phyloP scores from a whole-genome alignment of 2,888 invertebrate species.

The Amorpha juglandis region DNA sequence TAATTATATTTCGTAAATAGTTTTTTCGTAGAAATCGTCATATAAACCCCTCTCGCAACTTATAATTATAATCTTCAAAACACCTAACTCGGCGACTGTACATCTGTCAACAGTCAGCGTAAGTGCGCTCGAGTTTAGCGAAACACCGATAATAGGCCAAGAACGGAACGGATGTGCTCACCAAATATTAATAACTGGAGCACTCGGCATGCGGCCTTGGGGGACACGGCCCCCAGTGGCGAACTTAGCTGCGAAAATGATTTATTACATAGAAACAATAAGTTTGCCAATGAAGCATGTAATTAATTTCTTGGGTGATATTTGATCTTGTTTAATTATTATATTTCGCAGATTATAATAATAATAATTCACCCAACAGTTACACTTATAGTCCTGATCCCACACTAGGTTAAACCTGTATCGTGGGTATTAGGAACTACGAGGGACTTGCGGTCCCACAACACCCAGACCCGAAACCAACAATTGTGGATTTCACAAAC shows the following conservation, averaged over 20 bases:
- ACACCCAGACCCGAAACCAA: no score
- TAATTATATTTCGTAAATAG: no score
- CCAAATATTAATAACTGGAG: conserved; percentile 39
- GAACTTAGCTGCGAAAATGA: conserved; percentile 5
- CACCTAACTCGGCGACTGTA: conserved; percentile 50
- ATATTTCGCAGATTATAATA: no score
- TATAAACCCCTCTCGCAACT: neutral
- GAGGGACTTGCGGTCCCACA: no score
- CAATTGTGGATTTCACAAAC: no score
- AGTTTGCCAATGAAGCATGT: neutral
- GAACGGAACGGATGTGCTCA: conserved; percentile 42
- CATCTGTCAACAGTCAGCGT: conserved; percentile 63
- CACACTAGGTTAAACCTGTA: no score
- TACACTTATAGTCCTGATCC: no score
- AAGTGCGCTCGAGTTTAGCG: conserved; percentile 70
- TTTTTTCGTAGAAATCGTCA: no score
- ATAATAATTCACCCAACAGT: no score
- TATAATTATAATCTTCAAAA: neutral
- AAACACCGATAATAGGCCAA: conserved; percentile 45
- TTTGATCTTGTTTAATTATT: no score
- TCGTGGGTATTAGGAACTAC: no score
- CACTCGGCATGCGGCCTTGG: conserved; percentile 19
- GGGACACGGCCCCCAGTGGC: conserved; percentile 26
- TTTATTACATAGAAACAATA: neutral
- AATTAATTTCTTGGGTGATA: neutral